These are phyloP conservation scores for Meandrina meandrites DNA, from an alignment of 92 coral and sea anemone genomes.

Conservation along the genomic window DNA sequence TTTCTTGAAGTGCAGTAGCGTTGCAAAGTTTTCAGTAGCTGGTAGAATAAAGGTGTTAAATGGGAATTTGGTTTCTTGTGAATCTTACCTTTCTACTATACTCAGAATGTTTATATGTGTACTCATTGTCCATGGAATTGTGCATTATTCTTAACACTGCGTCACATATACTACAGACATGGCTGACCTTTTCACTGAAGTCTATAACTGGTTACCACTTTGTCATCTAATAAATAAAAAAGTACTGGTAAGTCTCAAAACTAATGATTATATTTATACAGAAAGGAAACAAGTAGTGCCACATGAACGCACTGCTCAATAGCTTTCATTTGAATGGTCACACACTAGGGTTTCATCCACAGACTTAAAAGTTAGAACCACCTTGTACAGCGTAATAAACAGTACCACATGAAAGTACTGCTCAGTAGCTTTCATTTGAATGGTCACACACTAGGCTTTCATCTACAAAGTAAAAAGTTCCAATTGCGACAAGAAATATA, in stretches of 20 bases:
- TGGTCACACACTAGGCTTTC: neutral
- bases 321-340: no score
- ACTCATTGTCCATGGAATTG: neutral
- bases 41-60: no score
- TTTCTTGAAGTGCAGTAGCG: no score
- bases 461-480: neutral
- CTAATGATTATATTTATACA: no score
- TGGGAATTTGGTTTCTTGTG: no score
- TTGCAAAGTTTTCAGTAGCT: no score
- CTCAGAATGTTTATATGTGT: neutral
- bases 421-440: neutral
- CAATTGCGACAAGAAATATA: neutral
- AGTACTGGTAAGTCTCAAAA: constrained; percentile 85
- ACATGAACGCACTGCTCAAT: no score
- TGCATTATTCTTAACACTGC: constrained; percentile 51
- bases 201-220: constrained; percentile 97
- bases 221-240: constrained; percentile 88
- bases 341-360: no score
- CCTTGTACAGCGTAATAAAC: no score
- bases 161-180: constrained; percentile 87
- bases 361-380: neutral
- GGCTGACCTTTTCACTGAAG: constrained; percentile 97
- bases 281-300: no score
- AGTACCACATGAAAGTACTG: neutral
- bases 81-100: no score